Base-by-base conservation (phyloP, 2,797 vertebrate genomes). In the Halcyon smyrnensis region DNA sequence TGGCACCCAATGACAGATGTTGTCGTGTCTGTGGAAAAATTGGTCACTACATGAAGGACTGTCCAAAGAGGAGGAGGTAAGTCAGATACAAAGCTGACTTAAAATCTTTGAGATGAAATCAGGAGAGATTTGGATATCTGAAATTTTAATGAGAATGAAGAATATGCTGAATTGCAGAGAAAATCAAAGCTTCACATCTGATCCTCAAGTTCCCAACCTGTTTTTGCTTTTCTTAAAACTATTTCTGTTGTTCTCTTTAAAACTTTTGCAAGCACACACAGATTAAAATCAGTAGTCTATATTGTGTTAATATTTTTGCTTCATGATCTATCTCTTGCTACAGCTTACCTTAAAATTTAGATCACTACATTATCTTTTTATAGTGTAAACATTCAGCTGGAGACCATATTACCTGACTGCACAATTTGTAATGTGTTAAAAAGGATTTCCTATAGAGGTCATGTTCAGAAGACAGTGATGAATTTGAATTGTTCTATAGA, bases 11-110 rank as follows among this genome's bases (percentile, higher is more conserved):
- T 68, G 99, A 99, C 97, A 97, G 99, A 89, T 99, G 99, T 97
- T 99, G 99, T 97, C 98, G 99, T 90, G 99, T 99, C 91, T 99
- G 99, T 79, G 99, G 99, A 78, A 99, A 99, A 98, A 99, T 99
- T 76, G 99, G 99, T 81, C 99, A 99, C 96, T 99, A 99, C 95
- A 99, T 99, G 99, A 99, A 99, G 98, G 99, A 99, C 97, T 99
- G 99, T 93, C 99, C 99, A 23, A 99, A 99, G 97, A 99, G 99
- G 96, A 99, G 99, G 97, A 99, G 99, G 99, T 99, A 93, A 96
- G 97, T 83, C 84, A 89, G 89, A 19, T 11, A 37, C 17, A 65
- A 76, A 78, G 39, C 21, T 76, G 4, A 60, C 0, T 0, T 36
- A 60, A 71, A 75, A 43, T 54, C 54, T 67, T 51, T n/a, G 41